phyloP scores from a whole-genome alignment of 1,140 invertebrate species.

The Drosophila obscura region DNA sequence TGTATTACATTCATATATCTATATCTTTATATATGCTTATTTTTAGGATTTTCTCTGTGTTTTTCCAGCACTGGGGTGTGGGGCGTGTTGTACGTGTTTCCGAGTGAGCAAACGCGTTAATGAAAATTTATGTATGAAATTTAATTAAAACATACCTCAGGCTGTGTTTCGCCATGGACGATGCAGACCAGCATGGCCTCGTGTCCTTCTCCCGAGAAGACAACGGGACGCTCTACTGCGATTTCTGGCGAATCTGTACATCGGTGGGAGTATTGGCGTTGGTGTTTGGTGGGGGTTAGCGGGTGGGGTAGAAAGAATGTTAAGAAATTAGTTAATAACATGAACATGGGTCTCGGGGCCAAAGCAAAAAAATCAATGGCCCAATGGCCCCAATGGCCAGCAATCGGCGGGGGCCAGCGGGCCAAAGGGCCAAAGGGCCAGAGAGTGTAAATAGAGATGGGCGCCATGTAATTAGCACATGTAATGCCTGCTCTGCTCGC shows the following conservation, averaged over 20 bases:
- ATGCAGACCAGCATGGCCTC: constrained; percentile 88
- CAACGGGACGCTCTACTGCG: constrained; percentile 86
- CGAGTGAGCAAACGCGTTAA: constrained; percentile 67
- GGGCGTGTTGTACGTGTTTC: constrained; percentile 51
- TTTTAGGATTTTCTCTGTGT: constrained; percentile 6
- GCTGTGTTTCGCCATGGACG: constrained; percentile 87
- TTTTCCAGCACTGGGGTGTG: constrained; percentile 1
- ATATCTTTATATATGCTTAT: constrained; percentile 22
- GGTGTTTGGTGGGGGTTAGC: neutral
- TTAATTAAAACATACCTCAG: constrained; percentile 86
- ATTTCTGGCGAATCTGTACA: constrained; percentile 87
- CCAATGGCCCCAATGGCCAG: constrained; percentile 15
- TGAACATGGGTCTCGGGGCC: constrained; percentile 12
- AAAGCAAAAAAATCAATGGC: constrained; percentile 50
- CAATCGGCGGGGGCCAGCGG: constrained; percentile 1
- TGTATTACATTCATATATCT: constrained; percentile 8
- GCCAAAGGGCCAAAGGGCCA: neutral
- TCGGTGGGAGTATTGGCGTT: neutral
- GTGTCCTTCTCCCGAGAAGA: constrained; percentile 87
- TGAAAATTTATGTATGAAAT: constrained; percentile 81
- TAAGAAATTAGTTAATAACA: constrained; percentile 76
- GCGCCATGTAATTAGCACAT: constrained; percentile 58
- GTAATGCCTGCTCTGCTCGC: constrained; percentile 1
- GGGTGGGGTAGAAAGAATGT: constrained; percentile 37
- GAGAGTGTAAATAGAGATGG: constrained; percentile 30